Base-by-base conservation (phyloP, 2,888 invertebrate genomes). In the Catocala nupta region DNA sequence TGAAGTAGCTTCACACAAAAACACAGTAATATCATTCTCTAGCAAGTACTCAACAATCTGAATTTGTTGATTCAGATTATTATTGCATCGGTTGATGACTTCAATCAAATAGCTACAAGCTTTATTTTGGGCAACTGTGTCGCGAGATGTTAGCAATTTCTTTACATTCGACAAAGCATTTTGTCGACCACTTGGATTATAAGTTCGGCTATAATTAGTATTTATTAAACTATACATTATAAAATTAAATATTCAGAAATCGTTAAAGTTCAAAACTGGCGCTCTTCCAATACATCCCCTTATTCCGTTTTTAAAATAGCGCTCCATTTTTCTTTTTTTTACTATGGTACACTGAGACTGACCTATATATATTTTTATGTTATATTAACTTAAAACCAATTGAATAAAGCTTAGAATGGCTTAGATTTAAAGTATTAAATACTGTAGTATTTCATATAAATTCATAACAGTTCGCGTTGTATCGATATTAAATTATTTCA, bases 81-180 rank as follows among this genome's bases (percentile, higher is more conserved):
- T 79, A 51, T 83, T 86, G 67, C 88, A 90, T 65, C 90, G 87
- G 55, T 73, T 85, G 33, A 93, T 78, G 43, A 91, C 89, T 85
- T 92, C 90, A 45, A 89, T 84, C 45, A 93, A 73, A 75, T 90
- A 93, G 9, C 85, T 88, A 61, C 93, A 93, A 7, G 93, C 93
- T 81, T 90, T 92, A 68, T 81, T 91, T 81, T 93, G 94, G 1
- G 86, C 83, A 11, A 78, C 77, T 4, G 88, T 88, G 58, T 93
- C 93, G 16, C 94, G 86, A 44, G 89, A 92, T 55, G 91, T 91
- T 39, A 94, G 70, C 47, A 93, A 72, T 66, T 90, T 84, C 81
- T 94, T 94, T 64, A 94, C 89, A 70, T 92, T 89, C 5, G 91
- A 85, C 53, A 94, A 80, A 49, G 89, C 91, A 82, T 93, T 93